Conservation (phyloP, 2,888 invertebrate species). For the Orthosia cruda region DNA sequence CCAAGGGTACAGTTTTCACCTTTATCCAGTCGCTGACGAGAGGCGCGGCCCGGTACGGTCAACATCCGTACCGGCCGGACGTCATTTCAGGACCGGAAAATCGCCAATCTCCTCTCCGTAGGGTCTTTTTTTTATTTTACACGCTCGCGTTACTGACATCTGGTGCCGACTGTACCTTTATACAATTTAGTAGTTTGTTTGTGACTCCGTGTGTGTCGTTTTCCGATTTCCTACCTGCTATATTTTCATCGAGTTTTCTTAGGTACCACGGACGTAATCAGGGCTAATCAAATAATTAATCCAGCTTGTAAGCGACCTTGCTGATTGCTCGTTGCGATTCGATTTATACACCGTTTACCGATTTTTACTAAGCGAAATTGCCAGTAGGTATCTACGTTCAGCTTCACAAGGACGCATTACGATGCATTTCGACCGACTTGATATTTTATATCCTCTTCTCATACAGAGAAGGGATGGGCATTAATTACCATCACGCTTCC, state of each 20-base stretch:
- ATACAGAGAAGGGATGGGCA: too few relatives aligned
- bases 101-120: constrained; percentile 88
- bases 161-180: constrained; percentile 60
- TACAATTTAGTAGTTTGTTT: constrained; percentile 52
- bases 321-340: too few relatives aligned
- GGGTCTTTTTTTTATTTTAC: constrained; percentile 76
- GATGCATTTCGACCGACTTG: too few relatives aligned
- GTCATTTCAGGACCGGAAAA: constrained; percentile 90
- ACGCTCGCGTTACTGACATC: constrained; percentile 69
- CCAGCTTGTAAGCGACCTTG: too few relatives aligned
- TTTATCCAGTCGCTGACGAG: constrained; percentile 66
- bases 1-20: constrained; percentile 64
- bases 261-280: too few relatives aligned
- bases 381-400: too few relatives aligned
- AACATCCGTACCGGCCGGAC: constrained; percentile 89
- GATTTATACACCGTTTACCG: too few relatives aligned
- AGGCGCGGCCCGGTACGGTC: constrained; percentile 77
- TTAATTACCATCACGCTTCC: too few relatives aligned
- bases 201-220: constrained; percentile 20
- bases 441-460: too few relatives aligned
- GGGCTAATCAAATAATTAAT: too few relatives aligned
- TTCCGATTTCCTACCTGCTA: not conserved
- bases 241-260: not conserved
- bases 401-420: too few relatives aligned
- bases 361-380: too few relatives aligned